Base-by-base conservation (phyloP, 1,140 invertebrate genomes). In the Pissodes strobi region DNA sequence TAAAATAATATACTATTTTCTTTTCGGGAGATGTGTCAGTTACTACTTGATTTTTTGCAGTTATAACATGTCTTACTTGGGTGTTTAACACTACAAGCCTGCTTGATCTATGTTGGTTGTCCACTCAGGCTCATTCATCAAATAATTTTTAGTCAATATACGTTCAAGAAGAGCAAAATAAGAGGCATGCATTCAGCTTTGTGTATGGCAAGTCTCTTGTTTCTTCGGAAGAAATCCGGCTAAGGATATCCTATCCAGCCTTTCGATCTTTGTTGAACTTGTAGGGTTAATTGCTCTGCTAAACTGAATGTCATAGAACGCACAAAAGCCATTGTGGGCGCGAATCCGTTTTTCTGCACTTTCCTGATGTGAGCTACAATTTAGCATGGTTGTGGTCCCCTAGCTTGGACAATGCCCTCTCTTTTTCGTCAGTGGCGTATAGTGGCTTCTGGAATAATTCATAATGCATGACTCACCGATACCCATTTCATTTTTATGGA, bases 41-140 rank as follows among this genome's bases (percentile, higher is more conserved):
- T 18, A 38, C 23, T 3, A 80, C 75, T 45, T 17, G 49, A 72
- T 71, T 76, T 9, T 71, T 23, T 59, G 73, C 73, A n/a, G n/a
- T n/a, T n/a, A n/a, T 34, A 1, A 22, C 74, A 10, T 74, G 68
- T 19, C 72, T 70, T 23, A 69, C 56, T 67, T 69, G 68, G 49
- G 69, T 77, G 49, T 74, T 79, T 21, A 80, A 15, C n/a, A n/a
- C 64, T 81, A 77, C 4, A 79, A 41, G 5, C 78, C 79, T n/a
- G 67, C 72, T 68, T 81, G n/a, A n/a, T n/a, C n/a, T n/a, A 78
- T 74, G 66, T 80, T 80, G 41, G 55, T 81, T 41, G 79, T 74
- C 48, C 67, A 37, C 0, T 72, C 69, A 6, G 77, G 78, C 55
- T 76, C 77, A 51, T 66, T 27, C 10, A 66, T 1, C n/a, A 72